Evolutionary conservation across 2,888 invertebrate species (phyloP), one percentile per base, ranked within the genome.

Genomic region (Morpho achilles): DNA sequence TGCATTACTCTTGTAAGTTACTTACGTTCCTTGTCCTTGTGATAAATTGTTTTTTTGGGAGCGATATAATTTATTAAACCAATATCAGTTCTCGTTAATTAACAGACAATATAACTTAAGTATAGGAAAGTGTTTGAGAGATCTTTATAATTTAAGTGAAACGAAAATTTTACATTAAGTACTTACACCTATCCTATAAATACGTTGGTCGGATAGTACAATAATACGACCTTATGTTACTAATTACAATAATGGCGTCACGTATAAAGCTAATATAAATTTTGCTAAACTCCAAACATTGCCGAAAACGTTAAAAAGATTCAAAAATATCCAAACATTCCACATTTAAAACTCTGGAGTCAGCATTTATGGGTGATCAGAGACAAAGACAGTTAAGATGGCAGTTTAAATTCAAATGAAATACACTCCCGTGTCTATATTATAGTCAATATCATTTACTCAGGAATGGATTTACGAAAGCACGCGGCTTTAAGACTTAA

Each of bases 111-210:
- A 32, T 32, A 32, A 32, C 32, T 32, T 32, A 32, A 32, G 32
- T 32, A 32, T 32, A 32, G 32, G 32, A 32, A 32, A 32, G 32
- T 32, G 32, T 32, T 32, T 42, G 8, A 50, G 61, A 59, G 56
- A 61, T 58, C 61, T 54, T 48, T 51, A 41, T 40, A 47, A 56
- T 50, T 42, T 49, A 16, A 58, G 32, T 48, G 7, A 7, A 44
- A 47, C 40, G 50, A 50, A 49, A 40, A 42, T 59, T 16, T 46
- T 10, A 16, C 32, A 40, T 54, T 62, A 62, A 56, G 59, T 62
- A 56, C 59, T 56, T 61, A 61, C 46, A 42, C 22, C 56, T 56
- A 60, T 32, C 7, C 42, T 42, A 56, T 50, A n/a, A 49, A 32
- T 46, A 60, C 23, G 49, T 53, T 47, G 57, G 47, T 60, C 54